Evolutionary conservation across 2,797 vertebrate genomes (phyloP).

Genomic region (Graptemys geographica): DNA sequence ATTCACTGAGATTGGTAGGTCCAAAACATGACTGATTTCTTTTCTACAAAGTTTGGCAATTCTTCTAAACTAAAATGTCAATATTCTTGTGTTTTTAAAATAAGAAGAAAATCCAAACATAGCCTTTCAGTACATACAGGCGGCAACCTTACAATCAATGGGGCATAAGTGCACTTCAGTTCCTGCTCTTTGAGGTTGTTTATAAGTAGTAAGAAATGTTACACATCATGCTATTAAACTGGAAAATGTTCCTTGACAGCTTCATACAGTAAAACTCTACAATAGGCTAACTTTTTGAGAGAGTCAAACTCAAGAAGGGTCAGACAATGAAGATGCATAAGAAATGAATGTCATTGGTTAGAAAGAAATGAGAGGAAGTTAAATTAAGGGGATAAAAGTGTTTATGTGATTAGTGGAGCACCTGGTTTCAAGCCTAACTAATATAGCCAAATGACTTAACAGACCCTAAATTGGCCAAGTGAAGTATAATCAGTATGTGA

Average conservation of each 20-base stretch:
- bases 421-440: not conserved
- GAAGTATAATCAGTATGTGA: not conserved
- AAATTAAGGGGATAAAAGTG: not conserved
- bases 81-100: not conserved
- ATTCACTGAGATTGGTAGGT: too few relatives aligned
- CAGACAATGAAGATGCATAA: not conserved
- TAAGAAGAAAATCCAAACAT: not conserved
- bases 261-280: not conserved
- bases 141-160: not conserved
- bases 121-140: not conserved
- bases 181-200: not conserved
- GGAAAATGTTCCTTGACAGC: not conserved
- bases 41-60: too few relatives aligned
- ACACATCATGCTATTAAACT: not conserved
- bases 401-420: not conserved
- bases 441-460: not conserved
- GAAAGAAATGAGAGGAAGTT: not conserved
- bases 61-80: too few relatives aligned
- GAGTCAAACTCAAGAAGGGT: not conserved
- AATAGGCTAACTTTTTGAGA: not conserved
- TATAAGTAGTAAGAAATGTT: not conserved
- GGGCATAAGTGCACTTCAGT: not conserved
- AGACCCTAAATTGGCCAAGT: accelerated
- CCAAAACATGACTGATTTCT: too few relatives aligned
- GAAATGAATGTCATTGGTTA: not conserved